Evolutionary conservation across 2,888 invertebrate species (phyloP).

Genomic region (Microctonus aethiopoides): DNA sequence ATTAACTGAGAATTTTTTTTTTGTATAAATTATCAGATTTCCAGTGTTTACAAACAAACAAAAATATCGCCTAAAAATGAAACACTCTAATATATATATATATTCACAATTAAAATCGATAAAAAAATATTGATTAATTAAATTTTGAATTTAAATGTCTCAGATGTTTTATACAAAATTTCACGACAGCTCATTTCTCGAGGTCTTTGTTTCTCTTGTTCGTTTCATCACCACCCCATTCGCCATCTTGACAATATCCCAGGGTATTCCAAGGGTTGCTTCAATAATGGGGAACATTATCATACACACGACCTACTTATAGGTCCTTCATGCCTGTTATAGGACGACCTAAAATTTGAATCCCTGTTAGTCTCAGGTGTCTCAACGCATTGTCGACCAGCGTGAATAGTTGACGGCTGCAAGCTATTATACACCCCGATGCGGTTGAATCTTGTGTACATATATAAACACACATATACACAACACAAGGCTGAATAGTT

Average conservation of each 20-base stretch:
- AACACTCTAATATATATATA: no score
- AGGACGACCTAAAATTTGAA: conserved; percentile 47
- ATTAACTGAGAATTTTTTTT: no score
- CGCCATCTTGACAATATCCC: conserved; percentile 1
- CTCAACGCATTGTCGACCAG: conserved; percentile 38
- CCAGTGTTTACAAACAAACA: no score
- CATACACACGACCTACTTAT: conserved; percentile 67
- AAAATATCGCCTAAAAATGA: no score
- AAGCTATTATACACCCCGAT: conserved; percentile 23
- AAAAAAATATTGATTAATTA: conserved; percentile 63
- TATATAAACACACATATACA: not conserved
- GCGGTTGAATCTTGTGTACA: not conserved
- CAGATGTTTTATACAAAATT: conserved; percentile 64
- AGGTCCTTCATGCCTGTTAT: conserved; percentile 44
- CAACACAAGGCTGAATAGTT: not conserved
- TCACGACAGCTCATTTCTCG: conserved; percentile 50
- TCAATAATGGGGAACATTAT: conserved; percentile 65
- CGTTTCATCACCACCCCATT: conserved; percentile 1
- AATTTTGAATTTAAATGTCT: conserved; percentile 62
- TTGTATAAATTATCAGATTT: no score
- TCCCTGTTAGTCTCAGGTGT: conserved; percentile 52
- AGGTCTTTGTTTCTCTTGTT: not conserved
- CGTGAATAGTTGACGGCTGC: conserved; percentile 35
- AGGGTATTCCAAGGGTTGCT: conserved; percentile 44
- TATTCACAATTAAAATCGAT: not conserved